Evolutionary conservation across 2,888 invertebrate species (phyloP), one percentile per base, ranked within the genome.

Genomic region (Cabera pusaria): DNA sequence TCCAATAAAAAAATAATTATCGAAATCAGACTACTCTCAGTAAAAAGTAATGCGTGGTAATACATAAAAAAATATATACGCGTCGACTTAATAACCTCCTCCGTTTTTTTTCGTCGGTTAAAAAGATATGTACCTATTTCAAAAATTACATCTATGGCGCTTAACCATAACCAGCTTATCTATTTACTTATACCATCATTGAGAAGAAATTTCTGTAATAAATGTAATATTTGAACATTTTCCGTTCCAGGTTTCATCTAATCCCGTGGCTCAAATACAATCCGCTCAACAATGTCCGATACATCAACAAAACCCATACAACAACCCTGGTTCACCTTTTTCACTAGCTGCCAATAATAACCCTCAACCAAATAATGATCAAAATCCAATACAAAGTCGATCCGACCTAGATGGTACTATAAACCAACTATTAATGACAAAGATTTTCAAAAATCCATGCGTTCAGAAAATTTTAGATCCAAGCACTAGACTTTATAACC

Each of bases 211-310:
- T n/a, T n/a, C n/a, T n/a, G n/a, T n/a, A n/a, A n/a, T n/a, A n/a
- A n/a, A n/a, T n/a, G n/a, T n/a, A n/a, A n/a, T n/a, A n/a, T n/a
- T n/a, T n/a, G n/a, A n/a, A n/a, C n/a, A n/a, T n/a, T n/a, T n/a
- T n/a, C n/a, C n/a, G n/a, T 76, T 75, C 1, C 72, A 81, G 81
- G 66, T 67, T 9, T 53, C 64, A 12, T 51, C 68, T 31, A 70
- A 72, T 49, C 70, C 60, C 20, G 46, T 64, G 23, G 41, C 59
- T 5, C 51, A 45, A 41, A 8, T 23, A 4, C 16, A 54, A 5
- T n/a, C 22, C 2, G 1, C 7, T 6, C 65, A 59, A 24, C 36
- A 31, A 19, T 49, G 12, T 17, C 29, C 28, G 12, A 22, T 20
- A 0, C 53, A 29, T 18, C 54, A 44, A 33, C 56, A 43, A 20